A percentile compares a stretch with the other conserved stretches of the same genome.
Conservation (phyloP, 2,888 invertebrate species). For the Laothoe populi region DNA sequence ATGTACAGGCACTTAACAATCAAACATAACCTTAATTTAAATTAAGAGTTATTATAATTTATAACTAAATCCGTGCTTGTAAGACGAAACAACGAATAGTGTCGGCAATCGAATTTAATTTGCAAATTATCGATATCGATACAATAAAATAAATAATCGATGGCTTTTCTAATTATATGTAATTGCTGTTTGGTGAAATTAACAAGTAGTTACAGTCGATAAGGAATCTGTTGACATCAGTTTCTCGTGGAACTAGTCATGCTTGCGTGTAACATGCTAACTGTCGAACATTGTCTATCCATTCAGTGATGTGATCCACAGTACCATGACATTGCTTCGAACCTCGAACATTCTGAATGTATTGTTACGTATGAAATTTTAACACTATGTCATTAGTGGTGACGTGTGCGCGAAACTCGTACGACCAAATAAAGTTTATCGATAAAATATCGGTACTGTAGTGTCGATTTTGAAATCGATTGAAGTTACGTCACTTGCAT, state of each 20-base stretch:
- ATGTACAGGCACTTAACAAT: slow-evolving; percentile 6
- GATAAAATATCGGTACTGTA: background rate
- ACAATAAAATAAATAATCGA: slow-evolving; percentile 2
- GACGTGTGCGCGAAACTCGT: slow-evolving; percentile 4
- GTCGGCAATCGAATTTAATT: slow-evolving; percentile 9
- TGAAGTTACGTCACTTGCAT: background rate
- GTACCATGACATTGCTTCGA: slow-evolving; percentile 20
- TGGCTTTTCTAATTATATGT: slow-evolving; percentile 1
- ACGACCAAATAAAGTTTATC: background rate
- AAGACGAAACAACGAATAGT: slow-evolving; percentile 21
- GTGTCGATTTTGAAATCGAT: background rate
- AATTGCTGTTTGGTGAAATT: background rate
- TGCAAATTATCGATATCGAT: slow-evolving; percentile 1
- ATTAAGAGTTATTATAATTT: slow-evolving; percentile 7
- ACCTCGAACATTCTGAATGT: slow-evolving; percentile 16
- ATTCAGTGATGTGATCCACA: slow-evolving; percentile 20
- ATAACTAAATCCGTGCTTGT: slow-evolving; percentile 15
- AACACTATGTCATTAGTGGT: background rate
- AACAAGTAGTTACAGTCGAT: slow-evolving; percentile 11
- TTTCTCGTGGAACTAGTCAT: slow-evolving; percentile 57
- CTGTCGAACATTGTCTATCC: slow-evolving; percentile 18
- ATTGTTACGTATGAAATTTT: slow-evolving; percentile 21
- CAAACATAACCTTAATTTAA: slow-evolving; percentile 10
- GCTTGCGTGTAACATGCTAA: slow-evolving; percentile 41
- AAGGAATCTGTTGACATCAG: slow-evolving; percentile 23